These are phyloP conservation scores for Gisinianus flammeolus DNA, from an alignment of 2,888 invertebrate genomes.

Conservation along the genomic window DNA sequence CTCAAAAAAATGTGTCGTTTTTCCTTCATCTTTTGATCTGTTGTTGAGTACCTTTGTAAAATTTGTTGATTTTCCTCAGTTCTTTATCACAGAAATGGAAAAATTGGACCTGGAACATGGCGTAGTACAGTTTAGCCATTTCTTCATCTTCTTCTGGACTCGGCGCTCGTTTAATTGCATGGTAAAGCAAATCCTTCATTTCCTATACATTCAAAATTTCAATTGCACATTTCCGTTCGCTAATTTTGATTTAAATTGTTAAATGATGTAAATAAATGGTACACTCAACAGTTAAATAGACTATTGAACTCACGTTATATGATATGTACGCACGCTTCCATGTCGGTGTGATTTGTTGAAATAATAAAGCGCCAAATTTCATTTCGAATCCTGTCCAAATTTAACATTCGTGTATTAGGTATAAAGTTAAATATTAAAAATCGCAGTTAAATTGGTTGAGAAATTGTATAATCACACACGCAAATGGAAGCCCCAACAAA, in stretches of 20 bases:
- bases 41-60: slow-evolving; percentile 59
- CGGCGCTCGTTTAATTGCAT: neutral
- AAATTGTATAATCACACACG: too few relatives aligned
- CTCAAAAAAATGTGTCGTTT: neutral
- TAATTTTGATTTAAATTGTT: neutral
- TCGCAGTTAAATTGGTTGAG: too few relatives aligned
- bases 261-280: neutral
- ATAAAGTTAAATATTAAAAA: too few relatives aligned
- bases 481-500: too few relatives aligned
- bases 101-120: slow-evolving; percentile 63
- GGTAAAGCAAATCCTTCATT: slow-evolving; percentile 18
- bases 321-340: slow-evolving; percentile 67
- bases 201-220: slow-evolving; percentile 7
- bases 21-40: neutral
- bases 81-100: slow-evolving; percentile 65
- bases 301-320: slow-evolving; percentile 40
- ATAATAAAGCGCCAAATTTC: slow-evolving; percentile 70
- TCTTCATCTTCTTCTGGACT: neutral
- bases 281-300: neutral
- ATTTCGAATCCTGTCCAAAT: too few relatives aligned
- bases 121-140: neutral
- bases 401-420: too few relatives aligned
- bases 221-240: neutral
- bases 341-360: slow-evolving; percentile 69
- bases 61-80: slow-evolving; percentile 65